A percentile compares a stretch with the other conserved stretches of the same genome.
phyloP scores from a whole-genome alignment of 2,888 invertebrate genomes.

The Agapetus fuscipes region DNA sequence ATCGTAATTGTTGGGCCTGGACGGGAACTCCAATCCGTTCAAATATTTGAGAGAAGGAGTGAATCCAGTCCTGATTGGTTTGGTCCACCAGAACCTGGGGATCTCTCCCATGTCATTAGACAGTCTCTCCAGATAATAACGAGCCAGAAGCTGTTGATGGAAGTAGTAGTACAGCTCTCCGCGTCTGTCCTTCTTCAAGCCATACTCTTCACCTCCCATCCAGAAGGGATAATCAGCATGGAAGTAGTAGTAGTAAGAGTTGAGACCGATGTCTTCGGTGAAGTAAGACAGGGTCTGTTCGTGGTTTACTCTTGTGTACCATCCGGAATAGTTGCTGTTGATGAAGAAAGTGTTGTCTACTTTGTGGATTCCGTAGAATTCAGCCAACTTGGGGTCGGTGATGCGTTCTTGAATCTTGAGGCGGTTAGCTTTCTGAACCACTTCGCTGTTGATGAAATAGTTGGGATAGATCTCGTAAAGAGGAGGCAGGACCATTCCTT shows the following conservation, averaged over 20 bases:
- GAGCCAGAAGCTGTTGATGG: slow-evolving; percentile 38
- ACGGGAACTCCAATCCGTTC: slow-evolving; percentile 48
- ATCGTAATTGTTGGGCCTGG: slow-evolving; percentile 36
- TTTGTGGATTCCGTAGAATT: slow-evolving; percentile 39
- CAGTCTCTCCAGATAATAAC: slow-evolving; percentile 54
- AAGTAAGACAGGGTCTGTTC: slow-evolving; percentile 42
- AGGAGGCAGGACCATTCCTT: slow-evolving; percentile 57
- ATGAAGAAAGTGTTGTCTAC: slow-evolving; percentile 49
- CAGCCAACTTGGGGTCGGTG: slow-evolving; percentile 41
- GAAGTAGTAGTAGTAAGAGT: slow-evolving; percentile 46
- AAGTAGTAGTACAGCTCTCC: slow-evolving; percentile 38
- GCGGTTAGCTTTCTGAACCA: slow-evolving; percentile 57
- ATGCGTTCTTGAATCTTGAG: slow-evolving; percentile 53
- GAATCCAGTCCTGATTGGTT: slow-evolving; percentile 43
- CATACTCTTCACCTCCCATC: slow-evolving; percentile 36
- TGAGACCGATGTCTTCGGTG: slow-evolving; percentile 56
- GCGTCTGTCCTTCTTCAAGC: slow-evolving; percentile 29
- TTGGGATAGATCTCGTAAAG: slow-evolving; percentile 71
- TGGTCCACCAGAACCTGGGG: slow-evolving; percentile 45
- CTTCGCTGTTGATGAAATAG: slow-evolving; percentile 61
- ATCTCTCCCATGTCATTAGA: slow-evolving; percentile 49
- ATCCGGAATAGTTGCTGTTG: slow-evolving; percentile 58
- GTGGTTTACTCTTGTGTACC: slow-evolving; percentile 45
- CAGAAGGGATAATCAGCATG: slow-evolving; percentile 47
- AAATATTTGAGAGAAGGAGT: slow-evolving; percentile 47